Evolutionary conservation across 2,888 invertebrate genomes (phyloP), one percentile per base, ranked within the genome.

Genomic region (Scotopteryx bipunctaria): DNA sequence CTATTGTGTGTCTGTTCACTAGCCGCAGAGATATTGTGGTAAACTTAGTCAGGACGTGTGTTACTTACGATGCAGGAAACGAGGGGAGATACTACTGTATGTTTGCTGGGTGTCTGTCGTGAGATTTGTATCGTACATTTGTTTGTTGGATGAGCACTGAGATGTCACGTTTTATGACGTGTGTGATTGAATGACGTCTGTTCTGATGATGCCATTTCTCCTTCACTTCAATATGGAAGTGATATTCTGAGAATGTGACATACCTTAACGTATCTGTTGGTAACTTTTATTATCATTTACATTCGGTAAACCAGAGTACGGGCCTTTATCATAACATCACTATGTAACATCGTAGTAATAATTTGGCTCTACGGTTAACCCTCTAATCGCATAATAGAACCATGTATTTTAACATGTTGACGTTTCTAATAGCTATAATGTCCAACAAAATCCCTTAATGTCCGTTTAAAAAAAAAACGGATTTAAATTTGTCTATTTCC

Each of bases 31-130:
- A 61, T 73, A 72, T 66, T 56, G 57, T 74, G 74, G 78, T 68
- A 63, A 70, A 73, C 70, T 76, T 76, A 72, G 67, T 67, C 72
- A 77, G 78, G 78, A 78, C 78, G 78, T 78, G 71, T 74, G 77
- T 78, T 77, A 82, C 77, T 83, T 81, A 80, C 75, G 76, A 77
- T 80, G 76, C 83, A 85, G 86, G 85, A 86, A 86, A 73, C 78
- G 81, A 80, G 85, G 87, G 86, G 82, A 86, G 84, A 83, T 81
- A 75, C 73, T 67, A 70, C 70, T 71, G 73, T 73, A 71, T 76
- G 81, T 76, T 76, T 76, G 76, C 65, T 57, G 74, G 69, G 71
- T 73, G 78, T 77, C 73, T 79, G 79, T 72, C 67, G 67, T 66
- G 73, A 79, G 83, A 86, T 86, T 82, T 81, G 78, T 82, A 81